Evolutionary conservation across 2,888 invertebrate species (phyloP).

Genomic region (Anthrax anthrax): DNA sequence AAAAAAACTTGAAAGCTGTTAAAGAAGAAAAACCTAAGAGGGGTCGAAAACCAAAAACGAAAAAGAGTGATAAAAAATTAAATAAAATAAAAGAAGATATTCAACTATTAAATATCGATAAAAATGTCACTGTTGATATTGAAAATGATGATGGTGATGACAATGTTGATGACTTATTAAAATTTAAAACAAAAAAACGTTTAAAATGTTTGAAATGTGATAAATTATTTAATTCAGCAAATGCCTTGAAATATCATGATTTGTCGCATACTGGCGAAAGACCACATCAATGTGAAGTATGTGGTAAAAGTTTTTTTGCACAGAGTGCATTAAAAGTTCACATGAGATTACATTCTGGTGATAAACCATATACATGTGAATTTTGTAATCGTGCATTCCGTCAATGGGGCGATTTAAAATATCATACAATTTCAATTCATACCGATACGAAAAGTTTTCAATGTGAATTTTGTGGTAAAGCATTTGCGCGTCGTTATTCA

Average conservation of each 20-base stretch:
- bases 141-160: conserved; percentile 3
- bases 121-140: neutral
- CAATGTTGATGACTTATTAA: conserved; percentile 2
- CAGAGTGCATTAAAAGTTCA: conserved; percentile 71
- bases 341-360: conserved; percentile 66
- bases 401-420: conserved; percentile 80
- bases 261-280: conserved; percentile 64
- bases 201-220: conserved; percentile 39
- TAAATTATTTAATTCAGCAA: conserved; percentile 63
- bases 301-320: conserved; percentile 73
- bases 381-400: conserved; percentile 62
- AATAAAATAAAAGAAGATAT: neutral
- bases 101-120: neutral
- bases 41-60: neutral
- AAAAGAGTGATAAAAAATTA: too few species aligned
- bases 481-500: conserved; percentile 74
- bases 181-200: conserved; percentile 12
- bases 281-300: conserved; percentile 62
- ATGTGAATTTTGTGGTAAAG: conserved; percentile 79
- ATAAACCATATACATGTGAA: conserved; percentile 70
- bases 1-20: too few species aligned
- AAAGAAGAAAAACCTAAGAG: neutral
- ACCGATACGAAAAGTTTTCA: conserved; percentile 69
- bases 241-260: conserved; percentile 72
- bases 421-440: conserved; percentile 71